phyloP scores from a whole-genome alignment of 2,888 invertebrate species.

The Cantharis rustica region DNA sequence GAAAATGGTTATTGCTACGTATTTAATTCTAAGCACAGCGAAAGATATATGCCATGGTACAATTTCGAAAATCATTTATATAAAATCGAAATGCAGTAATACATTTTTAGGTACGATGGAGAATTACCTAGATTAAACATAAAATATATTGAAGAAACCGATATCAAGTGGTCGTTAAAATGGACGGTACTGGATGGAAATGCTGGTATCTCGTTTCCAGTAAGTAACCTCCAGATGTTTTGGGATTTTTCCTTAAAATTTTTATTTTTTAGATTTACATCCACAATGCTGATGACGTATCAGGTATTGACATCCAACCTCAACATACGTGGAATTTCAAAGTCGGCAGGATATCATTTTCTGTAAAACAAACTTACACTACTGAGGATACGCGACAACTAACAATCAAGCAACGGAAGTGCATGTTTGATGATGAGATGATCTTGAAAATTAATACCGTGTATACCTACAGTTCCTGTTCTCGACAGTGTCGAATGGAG shows the following conservation, averaged over 20 bases:
- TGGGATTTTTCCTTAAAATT: neutral
- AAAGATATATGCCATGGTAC: slow-evolving; percentile 57
- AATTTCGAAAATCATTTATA: slow-evolving; percentile 25
- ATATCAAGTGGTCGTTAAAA: slow-evolving; percentile 67
- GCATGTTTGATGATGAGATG: slow-evolving; percentile 73
- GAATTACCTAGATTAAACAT: slow-evolving; percentile 55
- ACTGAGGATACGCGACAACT: slow-evolving; percentile 75
- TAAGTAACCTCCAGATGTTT: neutral
- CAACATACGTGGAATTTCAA: slow-evolving; percentile 72
- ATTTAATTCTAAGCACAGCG: slow-evolving; percentile 69
- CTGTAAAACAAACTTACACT: slow-evolving; percentile 77
- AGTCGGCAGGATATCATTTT: slow-evolving; percentile 67
- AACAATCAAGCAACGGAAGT: slow-evolving; percentile 69
- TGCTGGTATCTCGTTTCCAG: slow-evolving; percentile 16
- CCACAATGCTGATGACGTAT: slow-evolving; percentile 72
- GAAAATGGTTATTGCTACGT: slow-evolving; percentile 77
- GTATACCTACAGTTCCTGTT: slow-evolving; percentile 76
- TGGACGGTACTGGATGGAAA: slow-evolving; percentile 47
- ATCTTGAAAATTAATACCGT: slow-evolving; percentile 60
- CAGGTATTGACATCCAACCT: slow-evolving; percentile 69
- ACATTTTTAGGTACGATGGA: slow-evolving; percentile 55
- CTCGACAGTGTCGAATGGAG: slow-evolving; percentile 75
- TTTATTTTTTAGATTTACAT: slow-evolving; percentile 63
- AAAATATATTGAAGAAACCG: slow-evolving; percentile 69
- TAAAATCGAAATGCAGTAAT: neutral